phyloP scores from a whole-genome alignment of 2,888 invertebrate species.

The Chydorus sphaericus region DNA sequence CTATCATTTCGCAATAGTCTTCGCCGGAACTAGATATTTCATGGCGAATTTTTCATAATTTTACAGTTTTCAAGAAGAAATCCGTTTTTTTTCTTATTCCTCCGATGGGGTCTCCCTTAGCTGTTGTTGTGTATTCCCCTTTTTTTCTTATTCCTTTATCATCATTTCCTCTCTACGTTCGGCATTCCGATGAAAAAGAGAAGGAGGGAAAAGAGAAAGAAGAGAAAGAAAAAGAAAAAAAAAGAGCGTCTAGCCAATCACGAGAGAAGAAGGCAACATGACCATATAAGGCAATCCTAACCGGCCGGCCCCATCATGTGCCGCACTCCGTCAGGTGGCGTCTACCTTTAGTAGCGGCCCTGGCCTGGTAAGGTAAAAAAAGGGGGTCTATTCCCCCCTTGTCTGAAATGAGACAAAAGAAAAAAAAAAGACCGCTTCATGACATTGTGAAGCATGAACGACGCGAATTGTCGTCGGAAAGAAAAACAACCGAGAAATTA shows the following conservation, averaged over 20 bases:
- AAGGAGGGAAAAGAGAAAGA: no score
- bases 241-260: no score
- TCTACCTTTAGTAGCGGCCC: not conserved
- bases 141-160: not conserved
- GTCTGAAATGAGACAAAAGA: not conserved
- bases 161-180: conserved; percentile 2
- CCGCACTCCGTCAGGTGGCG: conserved; percentile 3
- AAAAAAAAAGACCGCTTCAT: not conserved
- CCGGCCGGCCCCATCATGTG: not conserved
- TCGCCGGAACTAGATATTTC: not conserved
- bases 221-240: no score
- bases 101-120: no score
- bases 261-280: not conserved
- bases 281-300: conserved; percentile 5
- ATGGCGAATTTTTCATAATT: not conserved
- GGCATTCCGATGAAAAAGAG: conserved; percentile 8
- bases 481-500: no score
- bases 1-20: no score
- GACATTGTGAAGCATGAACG: not conserved
- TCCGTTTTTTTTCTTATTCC: not conserved
- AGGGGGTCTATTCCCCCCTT: not conserved
- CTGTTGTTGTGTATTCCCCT: no score
- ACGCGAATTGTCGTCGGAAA: no score
- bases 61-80: no score
- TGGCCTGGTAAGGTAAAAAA: not conserved